Conservation (phyloP, 2,797 vertebrate genomes). For the Scomberomorus guttatus region DNA sequence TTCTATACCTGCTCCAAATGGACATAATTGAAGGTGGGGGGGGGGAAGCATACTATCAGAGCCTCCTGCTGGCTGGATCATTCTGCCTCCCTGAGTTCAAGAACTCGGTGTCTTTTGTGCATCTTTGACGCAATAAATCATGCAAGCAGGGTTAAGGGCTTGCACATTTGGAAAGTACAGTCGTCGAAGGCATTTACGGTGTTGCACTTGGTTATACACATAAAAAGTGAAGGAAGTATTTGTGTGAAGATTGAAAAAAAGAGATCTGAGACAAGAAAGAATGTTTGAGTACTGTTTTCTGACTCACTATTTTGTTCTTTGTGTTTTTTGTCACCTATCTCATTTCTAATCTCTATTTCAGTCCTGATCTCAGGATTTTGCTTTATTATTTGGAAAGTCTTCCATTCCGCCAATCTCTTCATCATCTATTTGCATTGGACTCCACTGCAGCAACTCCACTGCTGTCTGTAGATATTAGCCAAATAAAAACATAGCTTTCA, state of each 20-base stretch:
- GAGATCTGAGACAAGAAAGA: not conserved
- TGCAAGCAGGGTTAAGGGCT: not conserved
- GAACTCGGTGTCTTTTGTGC: not conserved
- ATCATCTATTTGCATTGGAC: constrained; percentile 68
- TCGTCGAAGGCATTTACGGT: not conserved
- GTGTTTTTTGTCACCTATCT: constrained; percentile 44
- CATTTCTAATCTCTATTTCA: constrained; percentile 40
- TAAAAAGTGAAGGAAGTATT: not conserved
- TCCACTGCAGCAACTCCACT: constrained; percentile 21
- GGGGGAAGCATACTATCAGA: not conserved
- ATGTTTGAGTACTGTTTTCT: not conserved
- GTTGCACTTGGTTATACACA: not conserved
- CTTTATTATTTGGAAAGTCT: constrained; percentile 53
- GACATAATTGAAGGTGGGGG: not conserved
- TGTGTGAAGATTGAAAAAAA: not conserved
- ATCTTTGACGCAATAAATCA: not conserved
- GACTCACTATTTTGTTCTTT: constrained; percentile 7
- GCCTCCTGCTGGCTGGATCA: not conserved
- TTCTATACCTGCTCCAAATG: not conserved
- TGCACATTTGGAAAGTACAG: not conserved
- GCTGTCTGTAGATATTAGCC: constrained; percentile 62
- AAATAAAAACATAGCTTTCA: constrained; percentile 71
- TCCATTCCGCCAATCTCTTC: constrained; percentile 49
- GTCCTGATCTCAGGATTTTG: constrained; percentile 50
- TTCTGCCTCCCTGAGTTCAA: not conserved